Base-by-base conservation (phyloP, 2,113 vertebrate species). In the Eptatretus burgeri region DNA sequence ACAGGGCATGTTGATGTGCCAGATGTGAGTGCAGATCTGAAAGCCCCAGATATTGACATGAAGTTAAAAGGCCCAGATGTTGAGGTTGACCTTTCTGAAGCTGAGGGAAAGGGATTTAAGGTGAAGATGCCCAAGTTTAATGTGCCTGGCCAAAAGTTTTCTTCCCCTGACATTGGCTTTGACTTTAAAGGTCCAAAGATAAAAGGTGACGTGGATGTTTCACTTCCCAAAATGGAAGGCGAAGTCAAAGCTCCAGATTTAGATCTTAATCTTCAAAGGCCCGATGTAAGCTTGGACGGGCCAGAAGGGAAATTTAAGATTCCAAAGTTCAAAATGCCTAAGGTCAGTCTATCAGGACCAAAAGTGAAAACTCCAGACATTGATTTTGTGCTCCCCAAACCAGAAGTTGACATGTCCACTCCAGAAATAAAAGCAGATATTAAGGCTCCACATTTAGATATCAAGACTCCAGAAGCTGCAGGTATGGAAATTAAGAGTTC, bases 251-350 rank as follows among this genome's bases (percentile, higher is more conserved):
- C 16, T n/a, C 72, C 73, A 9, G 65, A 67, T 0, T 16, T 66
- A 1, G 66, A 71, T 51, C 41, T 5, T 1, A 68, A 68, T 51
- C 64, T 72, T 65, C 66, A 63, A 63, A 51, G 66, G 20, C 63
- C 66, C 50, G 67, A 66, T 7, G 11, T 63, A 7, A 41, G 27
- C 27, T 41, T 41, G 18, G 66, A 66, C 52, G 67, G 64, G 3
- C 64, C 67, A 13, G 71, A 74, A 19, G 49, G 62, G 53, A 76
- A 73, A 63, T 67, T 51, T 53, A 77, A 77, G 64, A 62, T 71
- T 2, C 72, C 75, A 51, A 78, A 75, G 67, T 72, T 77, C 64
- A 72, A 73, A 9, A 65, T 78, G 65, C 71, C 75, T 13, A 77
- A 74, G 64, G 70, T 70, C 5, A 75, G 72, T 52, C 71, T 76